Percentiles rank a stretch among this genome's conserved stretches.
phyloP scores from a whole-genome alignment of 2,113 vertebrate species.

The Halcyon senegalensis region DNA sequence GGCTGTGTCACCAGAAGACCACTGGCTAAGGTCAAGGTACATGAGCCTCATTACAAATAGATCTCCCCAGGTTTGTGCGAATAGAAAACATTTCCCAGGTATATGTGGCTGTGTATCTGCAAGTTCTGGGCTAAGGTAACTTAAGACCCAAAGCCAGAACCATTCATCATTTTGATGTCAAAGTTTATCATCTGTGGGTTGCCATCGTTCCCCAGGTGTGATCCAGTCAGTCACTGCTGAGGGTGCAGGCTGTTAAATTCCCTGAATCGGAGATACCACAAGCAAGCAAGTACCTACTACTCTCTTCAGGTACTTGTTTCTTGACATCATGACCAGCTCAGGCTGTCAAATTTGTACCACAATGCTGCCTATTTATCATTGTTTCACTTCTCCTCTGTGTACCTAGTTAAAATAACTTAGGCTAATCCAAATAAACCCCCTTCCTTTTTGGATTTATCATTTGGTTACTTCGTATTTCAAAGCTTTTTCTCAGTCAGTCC shows the following conservation, averaged over 20 bases:
- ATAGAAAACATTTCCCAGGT: not conserved
- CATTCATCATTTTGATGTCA: not conserved
- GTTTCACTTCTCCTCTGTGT: not conserved
- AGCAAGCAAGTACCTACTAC: not conserved
- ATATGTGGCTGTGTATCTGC: not conserved
- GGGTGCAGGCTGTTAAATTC: not conserved
- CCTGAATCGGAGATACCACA: not conserved
- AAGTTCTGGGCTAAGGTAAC: not conserved
- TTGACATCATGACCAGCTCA: not conserved
- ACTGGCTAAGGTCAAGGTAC: not conserved
- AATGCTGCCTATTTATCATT: not conserved
- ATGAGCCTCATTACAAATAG: not conserved
- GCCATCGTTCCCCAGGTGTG: fast-evolving
- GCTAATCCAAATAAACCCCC: not conserved
- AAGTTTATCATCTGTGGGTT: not conserved
- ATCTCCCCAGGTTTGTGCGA: not conserved
- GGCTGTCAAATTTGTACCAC: not conserved
- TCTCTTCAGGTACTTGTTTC: not conserved
- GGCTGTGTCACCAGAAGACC: not conserved
- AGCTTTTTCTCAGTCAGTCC: slow-evolving; percentile 23
- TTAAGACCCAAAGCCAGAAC: not conserved
- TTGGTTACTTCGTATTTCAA: not conserved
- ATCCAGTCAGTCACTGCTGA: not conserved
- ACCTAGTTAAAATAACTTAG: not conserved
- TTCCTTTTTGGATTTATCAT: not conserved